Conservation (phyloP, 2,888 invertebrate species). For the Amblyjoppa proteus region DNA sequence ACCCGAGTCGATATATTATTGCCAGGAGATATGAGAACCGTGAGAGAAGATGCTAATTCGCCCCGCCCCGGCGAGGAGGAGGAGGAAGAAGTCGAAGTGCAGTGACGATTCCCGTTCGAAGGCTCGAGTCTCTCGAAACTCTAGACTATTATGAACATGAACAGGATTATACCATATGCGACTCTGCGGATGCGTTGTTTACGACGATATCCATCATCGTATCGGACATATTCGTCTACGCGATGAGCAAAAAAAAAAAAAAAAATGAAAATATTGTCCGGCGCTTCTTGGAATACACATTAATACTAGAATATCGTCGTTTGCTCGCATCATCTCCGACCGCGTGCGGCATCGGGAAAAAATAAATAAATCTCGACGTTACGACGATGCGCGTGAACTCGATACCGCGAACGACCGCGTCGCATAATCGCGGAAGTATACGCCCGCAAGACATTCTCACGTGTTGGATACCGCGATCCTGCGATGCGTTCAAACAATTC, state of each 20-base stretch:
- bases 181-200: slow-evolving; percentile 5
- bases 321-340: slow-evolving; percentile 29
- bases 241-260: neutral
- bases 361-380: neutral
- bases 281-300: neutral
- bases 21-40: slow-evolving; percentile 19
- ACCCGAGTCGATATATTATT: slow-evolving; percentile 45
- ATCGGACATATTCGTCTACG: slow-evolving; percentile 7
- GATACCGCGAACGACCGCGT: slow-evolving; percentile 4
- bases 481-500: neutral
- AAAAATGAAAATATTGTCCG: neutral
- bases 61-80: neutral
- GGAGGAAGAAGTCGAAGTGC: slow-evolving; percentile 9
- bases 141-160: slow-evolving; percentile 1
- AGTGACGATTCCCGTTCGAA: slow-evolving; percentile 34
- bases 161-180: neutral
- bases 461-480: neutral
- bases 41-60: slow-evolving; percentile 50
- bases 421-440: slow-evolving; percentile 30
- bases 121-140: slow-evolving; percentile 9
- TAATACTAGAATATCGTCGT: neutral
- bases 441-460: neutral
- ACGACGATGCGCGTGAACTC: slow-evolving; percentile 23
- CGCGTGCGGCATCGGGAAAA: slow-evolving; percentile 5
- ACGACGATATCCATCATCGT: slow-evolving; percentile 32